Evolutionary conservation across 2,888 invertebrate species (phyloP).

Genomic region (Gerris lacustris): DNA sequence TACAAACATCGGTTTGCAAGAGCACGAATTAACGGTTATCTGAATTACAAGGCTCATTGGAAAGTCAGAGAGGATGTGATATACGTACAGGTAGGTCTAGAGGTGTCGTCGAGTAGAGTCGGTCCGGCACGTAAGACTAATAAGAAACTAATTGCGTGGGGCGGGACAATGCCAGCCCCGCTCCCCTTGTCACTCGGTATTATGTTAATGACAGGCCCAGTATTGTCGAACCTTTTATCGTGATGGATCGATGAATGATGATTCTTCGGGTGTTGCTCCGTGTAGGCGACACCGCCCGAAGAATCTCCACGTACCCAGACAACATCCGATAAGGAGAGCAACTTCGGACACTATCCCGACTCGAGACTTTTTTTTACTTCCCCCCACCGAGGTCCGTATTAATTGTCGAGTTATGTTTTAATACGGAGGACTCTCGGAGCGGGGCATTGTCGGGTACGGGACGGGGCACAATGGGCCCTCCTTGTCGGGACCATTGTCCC

Average conservation of each 20-base stretch:
- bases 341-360: background rate
- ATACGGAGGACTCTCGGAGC: background rate
- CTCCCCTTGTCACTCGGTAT: slow-evolving; percentile 4
- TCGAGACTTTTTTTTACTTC: background rate
- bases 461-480: background rate
- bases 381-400: background rate
- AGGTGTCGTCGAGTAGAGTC: background rate
- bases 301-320: background rate
- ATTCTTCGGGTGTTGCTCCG: background rate
- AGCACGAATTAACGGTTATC: too few species aligned
- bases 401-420: slow-evolving; percentile 1
- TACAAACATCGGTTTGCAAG: too few species aligned
- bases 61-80: too few species aligned
- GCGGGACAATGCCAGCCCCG: background rate
- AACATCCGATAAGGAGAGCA: slow-evolving; percentile 2
- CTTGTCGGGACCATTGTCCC: slow-evolving; percentile 1
- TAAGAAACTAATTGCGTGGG: background rate
- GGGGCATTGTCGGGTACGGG: background rate
- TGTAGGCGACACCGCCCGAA: slow-evolving; percentile 11
- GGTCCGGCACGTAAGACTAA: slow-evolving; percentile 1
- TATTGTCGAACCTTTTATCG: slow-evolving; percentile 19
- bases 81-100: too few species aligned
- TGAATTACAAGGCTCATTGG: too few species aligned
- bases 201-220: slow-evolving; percentile 11
- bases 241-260: slow-evolving; percentile 22